A percentile compares a stretch with the other conserved stretches of the same genome.
phyloP scores from a whole-genome alignment of 2,113 vertebrate species.

The Sander lucioperca region DNA sequence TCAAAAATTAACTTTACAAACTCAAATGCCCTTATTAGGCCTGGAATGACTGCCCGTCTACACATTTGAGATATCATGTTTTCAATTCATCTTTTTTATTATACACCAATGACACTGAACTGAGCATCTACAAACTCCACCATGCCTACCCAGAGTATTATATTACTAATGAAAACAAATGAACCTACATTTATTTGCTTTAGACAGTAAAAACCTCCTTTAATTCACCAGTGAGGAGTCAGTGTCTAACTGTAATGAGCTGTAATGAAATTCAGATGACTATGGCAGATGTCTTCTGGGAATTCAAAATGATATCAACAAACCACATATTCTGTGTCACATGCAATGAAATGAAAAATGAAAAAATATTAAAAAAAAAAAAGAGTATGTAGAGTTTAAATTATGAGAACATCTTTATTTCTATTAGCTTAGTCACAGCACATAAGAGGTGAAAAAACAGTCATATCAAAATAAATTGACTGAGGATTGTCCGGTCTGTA shows the following conservation, averaged over 20 bases:
- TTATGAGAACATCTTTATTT: conserved; percentile 62
- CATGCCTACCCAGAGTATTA: neutral
- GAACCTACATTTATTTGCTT: conserved; percentile 21
- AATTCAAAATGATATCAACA: conserved; percentile 7
- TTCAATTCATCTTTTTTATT: conserved; percentile 35
- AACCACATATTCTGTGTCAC: conserved; percentile 10
- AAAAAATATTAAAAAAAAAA: conserved; percentile 4
- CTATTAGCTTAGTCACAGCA: conserved; percentile 42
- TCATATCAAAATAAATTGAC: conserved; percentile 74
- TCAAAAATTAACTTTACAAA: conserved; percentile 1
- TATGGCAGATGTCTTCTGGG: neutral
- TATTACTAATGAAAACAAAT: conserved; percentile 48
- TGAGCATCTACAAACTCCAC: neutral
- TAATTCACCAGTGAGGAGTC: conserved; percentile 10
- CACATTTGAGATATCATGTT: conserved; percentile 3
- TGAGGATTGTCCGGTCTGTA: conserved; percentile 50
- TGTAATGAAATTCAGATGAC: conserved; percentile 48
- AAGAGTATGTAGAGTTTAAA: conserved; percentile 21
- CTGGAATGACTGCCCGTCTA: neutral
- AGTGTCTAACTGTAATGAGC: conserved; percentile 26
- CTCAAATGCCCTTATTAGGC: conserved; percentile 13
- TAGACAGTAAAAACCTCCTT: conserved; percentile 22
- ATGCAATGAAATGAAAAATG: neutral
- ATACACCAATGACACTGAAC: conserved; percentile 4
- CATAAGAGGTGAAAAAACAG: conserved; percentile 40